Evolutionary conservation across 2,888 invertebrate genomes (phyloP).

Genomic region (Trachelus tabidus): DNA sequence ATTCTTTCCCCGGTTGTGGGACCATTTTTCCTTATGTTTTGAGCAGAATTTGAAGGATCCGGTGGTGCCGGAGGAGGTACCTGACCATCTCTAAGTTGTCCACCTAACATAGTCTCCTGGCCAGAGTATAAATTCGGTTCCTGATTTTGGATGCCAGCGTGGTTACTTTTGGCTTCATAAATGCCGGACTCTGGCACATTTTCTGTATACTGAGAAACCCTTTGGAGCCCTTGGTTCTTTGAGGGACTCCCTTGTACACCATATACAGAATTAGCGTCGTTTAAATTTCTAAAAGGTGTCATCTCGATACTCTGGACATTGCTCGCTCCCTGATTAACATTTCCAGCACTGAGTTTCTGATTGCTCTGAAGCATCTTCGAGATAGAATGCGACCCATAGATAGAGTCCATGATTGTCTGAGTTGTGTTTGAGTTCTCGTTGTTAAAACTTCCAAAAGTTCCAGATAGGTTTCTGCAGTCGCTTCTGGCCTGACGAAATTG

Average conservation of each 20-base stretch:
- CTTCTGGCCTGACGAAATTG: constrained; percentile 37
- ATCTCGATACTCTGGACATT: constrained; percentile 46
- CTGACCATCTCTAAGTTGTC: neutral
- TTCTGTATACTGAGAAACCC: constrained; percentile 59
- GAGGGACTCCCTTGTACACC: constrained; percentile 14
- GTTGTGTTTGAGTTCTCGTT: constrained; percentile 30
- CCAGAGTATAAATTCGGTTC: neutral
- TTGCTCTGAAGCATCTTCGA: constrained; percentile 44
- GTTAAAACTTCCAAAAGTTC: neutral
- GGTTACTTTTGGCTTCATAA: constrained; percentile 39
- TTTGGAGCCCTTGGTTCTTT: constrained; percentile 37
- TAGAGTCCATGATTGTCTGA: constrained; percentile 50
- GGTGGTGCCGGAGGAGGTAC: constrained; percentile 56
- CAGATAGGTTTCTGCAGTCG: constrained; percentile 31
- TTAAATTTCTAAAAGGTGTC: constrained; percentile 43
- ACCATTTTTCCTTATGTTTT: constrained; percentile 38
- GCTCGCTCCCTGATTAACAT: constrained; percentile 29
- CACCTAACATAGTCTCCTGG: neutral
- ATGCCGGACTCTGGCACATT: constrained; percentile 53
- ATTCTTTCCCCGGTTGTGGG: constrained; percentile 61
- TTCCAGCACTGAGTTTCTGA: constrained; percentile 32
- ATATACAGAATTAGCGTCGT: constrained; percentile 23
- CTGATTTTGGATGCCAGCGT: constrained; percentile 11
- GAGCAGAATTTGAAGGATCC: constrained; percentile 34
- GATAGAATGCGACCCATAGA: constrained; percentile 47